A percentile compares a stretch with the other conserved stretches of the same genome.
phyloP scores from a whole-genome alignment of 2,888 invertebrate genomes.

The Athripsodes cinereus region DNA sequence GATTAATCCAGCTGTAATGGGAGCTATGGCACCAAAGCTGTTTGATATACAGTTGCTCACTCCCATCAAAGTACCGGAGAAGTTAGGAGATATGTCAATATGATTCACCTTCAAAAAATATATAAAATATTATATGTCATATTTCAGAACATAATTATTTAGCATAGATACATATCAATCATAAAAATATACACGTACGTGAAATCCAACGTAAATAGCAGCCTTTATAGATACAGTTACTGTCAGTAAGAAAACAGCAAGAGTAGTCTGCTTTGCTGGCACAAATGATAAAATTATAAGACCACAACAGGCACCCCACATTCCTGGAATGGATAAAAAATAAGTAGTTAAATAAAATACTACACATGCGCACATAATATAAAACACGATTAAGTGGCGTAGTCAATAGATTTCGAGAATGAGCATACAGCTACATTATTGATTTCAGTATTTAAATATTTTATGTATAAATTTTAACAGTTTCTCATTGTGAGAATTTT shows the following conservation, averaged over 20 bases:
- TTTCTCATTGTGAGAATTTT: no score
- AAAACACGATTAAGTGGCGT: no score
- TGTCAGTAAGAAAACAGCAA: constrained; percentile 52
- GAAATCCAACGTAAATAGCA: constrained; percentile 57
- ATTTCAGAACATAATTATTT: no score
- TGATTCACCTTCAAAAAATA: constrained; percentile 57
- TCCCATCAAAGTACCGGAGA: constrained; percentile 76
- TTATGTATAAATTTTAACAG: no score
- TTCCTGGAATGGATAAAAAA: constrained; percentile 37
- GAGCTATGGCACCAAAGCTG: constrained; percentile 66
- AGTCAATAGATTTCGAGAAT: no score
- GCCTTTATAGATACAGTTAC: constrained; percentile 58
- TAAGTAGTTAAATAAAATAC: no score
- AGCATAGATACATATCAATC: no score
- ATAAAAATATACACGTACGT: no score
- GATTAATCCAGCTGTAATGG: constrained; percentile 61
- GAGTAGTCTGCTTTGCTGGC: constrained; percentile 40
- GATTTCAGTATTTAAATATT: no score
- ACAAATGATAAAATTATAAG: constrained; percentile 51
- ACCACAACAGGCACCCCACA: constrained; percentile 50
- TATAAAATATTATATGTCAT: no score
- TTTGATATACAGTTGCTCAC: constrained; percentile 72
- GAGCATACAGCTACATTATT: no score
- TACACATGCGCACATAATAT: no score
- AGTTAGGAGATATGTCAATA: constrained; percentile 77